Conservation (phyloP, 23 tunicate species). For the Diplosoma virens region DNA sequence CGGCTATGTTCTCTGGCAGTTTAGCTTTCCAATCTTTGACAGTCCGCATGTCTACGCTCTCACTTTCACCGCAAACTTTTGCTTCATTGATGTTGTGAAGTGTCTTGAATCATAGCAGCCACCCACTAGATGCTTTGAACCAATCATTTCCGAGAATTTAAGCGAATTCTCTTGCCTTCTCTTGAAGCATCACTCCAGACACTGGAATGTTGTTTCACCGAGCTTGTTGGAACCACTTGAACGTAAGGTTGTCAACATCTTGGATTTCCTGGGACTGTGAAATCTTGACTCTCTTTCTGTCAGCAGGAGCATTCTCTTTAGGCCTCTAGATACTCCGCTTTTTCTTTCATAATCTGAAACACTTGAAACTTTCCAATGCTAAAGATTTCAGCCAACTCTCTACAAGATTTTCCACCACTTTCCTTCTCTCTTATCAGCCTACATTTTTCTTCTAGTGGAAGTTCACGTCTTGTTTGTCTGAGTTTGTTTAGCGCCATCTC, state of each 20-base stretch:
- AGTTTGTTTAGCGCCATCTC: background rate
- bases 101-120: constrained; percentile 7
- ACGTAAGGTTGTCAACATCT: too few relatives aligned
- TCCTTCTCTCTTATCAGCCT: constrained; percentile 2
- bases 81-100: background rate
- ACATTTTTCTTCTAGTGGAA: background rate
- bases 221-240: too few relatives aligned
- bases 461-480: background rate
- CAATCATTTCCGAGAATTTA: constrained; percentile 1
- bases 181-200: constrained; percentile 10
- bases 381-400: background rate
- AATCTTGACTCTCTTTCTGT: background rate
- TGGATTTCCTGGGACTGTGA: background rate
- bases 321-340: background rate
- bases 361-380: background rate
- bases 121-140: constrained; percentile 13
- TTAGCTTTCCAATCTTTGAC: constrained; percentile 8
- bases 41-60: constrained; percentile 11
- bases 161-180: constrained; percentile 9
- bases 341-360: background rate
- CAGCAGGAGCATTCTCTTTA: background rate
- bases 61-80: background rate
- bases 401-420: background rate
- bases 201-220: constrained; percentile 15
- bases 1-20: constrained; percentile 5